Evolutionary conservation across 2,113 vertebrate genomes (phyloP), one percentile per base, ranked within the genome.

Genomic region (Campylorhamphus procurvoides): DNA sequence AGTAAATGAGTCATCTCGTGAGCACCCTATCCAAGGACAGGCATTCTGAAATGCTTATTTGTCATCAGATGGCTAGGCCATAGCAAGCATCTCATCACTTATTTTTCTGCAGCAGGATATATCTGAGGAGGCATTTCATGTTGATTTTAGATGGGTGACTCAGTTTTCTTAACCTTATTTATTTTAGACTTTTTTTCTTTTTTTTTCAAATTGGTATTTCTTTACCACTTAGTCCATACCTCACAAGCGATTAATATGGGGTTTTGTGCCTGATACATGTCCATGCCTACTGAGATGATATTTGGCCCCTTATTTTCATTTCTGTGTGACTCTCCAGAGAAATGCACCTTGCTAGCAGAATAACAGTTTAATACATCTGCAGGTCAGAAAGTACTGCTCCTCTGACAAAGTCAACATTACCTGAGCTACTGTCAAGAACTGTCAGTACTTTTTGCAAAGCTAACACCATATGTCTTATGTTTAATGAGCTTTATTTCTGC

Each of bases 1-100:
- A 83, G 94, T 98, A 95, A 98, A 97, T 87, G 97, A 98, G 83
- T 98, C 98, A 66, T 96, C 98, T 90, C 96, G 89, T 77, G 97
- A 95, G 77, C 97, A 97, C 68, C 97, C 98, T 84, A 82, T 98
- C 84, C 97, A 98, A 92, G 98, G 97, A 53, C 98, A 98, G 83
- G 96, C 98, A 23, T 99, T 99, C 86, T 93, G 75, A 96, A 91
- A 50, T 58, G 46, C 73, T 75, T 97, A 31, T 96, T 98, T 64
- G 98, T 98, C 95, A 97, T 97, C 77, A 94, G 96, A n/a, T 96
- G 96, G 71, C 60, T 86, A 33, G 42, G 60, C 56, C 56, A 16
- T 31, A 93, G 49, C 33, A 44, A 22, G 5, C 75, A 79, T 85
- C 68, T 86, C 66, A 63, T 62, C 10, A 1, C 53, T 79, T 85